Base-by-base conservation (phyloP, 2,797 vertebrate genomes). In the Eidolon dupreanum region DNA sequence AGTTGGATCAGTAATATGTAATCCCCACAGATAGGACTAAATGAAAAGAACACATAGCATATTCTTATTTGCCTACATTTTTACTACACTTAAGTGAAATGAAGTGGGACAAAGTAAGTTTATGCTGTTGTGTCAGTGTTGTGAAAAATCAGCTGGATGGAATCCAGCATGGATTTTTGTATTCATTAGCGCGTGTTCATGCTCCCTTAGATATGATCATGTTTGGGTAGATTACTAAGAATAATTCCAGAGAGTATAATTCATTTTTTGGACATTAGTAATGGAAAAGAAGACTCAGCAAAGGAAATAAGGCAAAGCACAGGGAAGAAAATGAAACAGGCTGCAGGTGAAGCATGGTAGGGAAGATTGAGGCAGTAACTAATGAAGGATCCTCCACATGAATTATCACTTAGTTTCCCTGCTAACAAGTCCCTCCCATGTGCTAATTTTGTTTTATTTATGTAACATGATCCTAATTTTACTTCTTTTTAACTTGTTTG, bases 381-480 rank as follows among this genome's bases (percentile, higher is more conserved):
- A 17, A 65, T 17, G 33, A 33, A 36, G 36, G 38, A 3, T 19
- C 22, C 10, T 85, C 55, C n/a, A 4, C 7, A 0, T 2, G 1
- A 19, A 4, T 5, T 5, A 8, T 79, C 93, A 46, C 59, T 81
- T 31, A 41, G 26, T 11, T 6, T 31, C 28, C 71, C 46, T 51
- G 8, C 26, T 28, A 1, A 43, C 57, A 59, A 9, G 38, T 6
- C 12, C 75, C 20, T 28, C 57, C 36, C 0, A 0, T 24, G 12
- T 28, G 70, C 81, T 43, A 5, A 19, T 28, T 79, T 75, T 75
- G 10, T 66, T 81, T 66, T 53, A 5, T 88, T 74, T 33, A 11
- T 70, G 13, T 82, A 10, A n/a, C 33, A 13, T 6, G n/a, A 55
- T 93, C 79, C 55, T 95, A 12, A 36, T 31, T 87, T 78, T 70